Evolutionary conservation across 2,888 invertebrate genomes (phyloP).

Genomic region (Scaptomyza polygonia): DNA sequence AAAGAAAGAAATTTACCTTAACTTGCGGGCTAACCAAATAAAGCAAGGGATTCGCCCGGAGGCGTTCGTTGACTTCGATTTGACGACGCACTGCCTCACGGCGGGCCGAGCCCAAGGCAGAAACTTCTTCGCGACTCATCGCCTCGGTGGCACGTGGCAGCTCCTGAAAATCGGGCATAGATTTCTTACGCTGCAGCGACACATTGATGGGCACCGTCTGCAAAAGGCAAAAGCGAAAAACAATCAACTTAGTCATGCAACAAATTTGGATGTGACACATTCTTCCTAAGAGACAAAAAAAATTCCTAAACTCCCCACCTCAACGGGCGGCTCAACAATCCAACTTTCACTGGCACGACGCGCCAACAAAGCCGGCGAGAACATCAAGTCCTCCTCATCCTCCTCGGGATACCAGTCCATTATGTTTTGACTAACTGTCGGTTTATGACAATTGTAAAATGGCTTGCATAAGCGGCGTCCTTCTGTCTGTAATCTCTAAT

Average conservation of each 20-base stretch:
- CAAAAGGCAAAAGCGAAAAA: constrained; percentile 46
- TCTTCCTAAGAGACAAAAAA: background rate
- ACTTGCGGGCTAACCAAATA: constrained; percentile 98
- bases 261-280: background rate
- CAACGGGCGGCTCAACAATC: constrained; percentile 94
- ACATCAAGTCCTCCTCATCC: constrained; percentile 93
- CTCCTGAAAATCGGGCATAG: constrained; percentile 96
- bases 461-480: constrained; percentile 58
- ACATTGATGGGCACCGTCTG: constrained; percentile 92
- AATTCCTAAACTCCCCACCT: too few species aligned
- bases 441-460: constrained; percentile 3
- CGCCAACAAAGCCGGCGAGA: constrained; percentile 94
- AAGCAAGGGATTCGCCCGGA: constrained; percentile 96
- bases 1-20: constrained; percentile 88
- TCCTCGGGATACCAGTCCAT: constrained; percentile 93
- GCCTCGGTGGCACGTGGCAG: constrained; percentile 91
- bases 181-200: constrained; percentile 96
- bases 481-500: constrained; percentile 20
- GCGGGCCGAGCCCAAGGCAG: constrained; percentile 95
- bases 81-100: constrained; percentile 97
- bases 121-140: constrained; percentile 98
- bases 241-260: constrained; percentile 13
- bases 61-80: constrained; percentile 95
- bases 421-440: background rate
- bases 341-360: constrained; percentile 94